These are phyloP conservation scores for Oryzias celebensis DNA, from an alignment of 2,113 vertebrate species.

Conservation along the genomic window DNA sequence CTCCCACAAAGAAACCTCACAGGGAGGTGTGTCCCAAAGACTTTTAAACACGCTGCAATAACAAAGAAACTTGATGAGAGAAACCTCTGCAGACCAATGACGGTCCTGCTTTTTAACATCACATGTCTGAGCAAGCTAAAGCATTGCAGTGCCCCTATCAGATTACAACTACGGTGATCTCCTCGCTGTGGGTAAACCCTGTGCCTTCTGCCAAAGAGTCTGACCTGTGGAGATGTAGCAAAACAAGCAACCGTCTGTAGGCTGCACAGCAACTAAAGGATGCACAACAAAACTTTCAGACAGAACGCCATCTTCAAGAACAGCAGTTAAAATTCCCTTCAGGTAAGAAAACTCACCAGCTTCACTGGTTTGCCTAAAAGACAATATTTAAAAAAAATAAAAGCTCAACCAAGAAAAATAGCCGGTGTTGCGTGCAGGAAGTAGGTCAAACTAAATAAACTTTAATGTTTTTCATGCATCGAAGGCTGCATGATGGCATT, in stretches of 20 bases:
- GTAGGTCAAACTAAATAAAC: too few relatives aligned
- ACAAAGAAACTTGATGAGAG: neutral
- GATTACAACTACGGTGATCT: conserved; percentile 28
- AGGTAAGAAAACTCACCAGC: too few relatives aligned
- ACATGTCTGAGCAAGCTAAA: neutral
- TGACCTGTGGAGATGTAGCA: conserved; percentile 3
- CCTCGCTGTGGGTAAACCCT: conserved; percentile 44
- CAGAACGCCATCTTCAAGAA: too few relatives aligned
- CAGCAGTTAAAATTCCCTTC: too few relatives aligned
- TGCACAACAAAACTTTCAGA: too few relatives aligned
- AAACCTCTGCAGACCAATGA: neutral
- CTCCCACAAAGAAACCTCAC: conserved; percentile 7
- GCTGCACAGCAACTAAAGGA: conserved; percentile 1
- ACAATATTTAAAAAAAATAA: too few relatives aligned
- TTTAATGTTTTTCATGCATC: too few relatives aligned
- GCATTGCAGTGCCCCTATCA: conserved; percentile 11
- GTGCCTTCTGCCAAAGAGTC: conserved; percentile 50
- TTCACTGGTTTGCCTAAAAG: too few relatives aligned
- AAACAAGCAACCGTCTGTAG: neutral
- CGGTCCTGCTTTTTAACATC: neutral
- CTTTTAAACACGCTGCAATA: neutral
- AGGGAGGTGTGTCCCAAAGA: conserved; percentile 23
- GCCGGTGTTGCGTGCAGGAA: too few relatives aligned
- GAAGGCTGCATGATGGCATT: too few relatives aligned
- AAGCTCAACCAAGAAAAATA: too few relatives aligned